phyloP scores from a whole-genome alignment of 2,888 invertebrate genomes.

The Rhagonycha fulva region DNA sequence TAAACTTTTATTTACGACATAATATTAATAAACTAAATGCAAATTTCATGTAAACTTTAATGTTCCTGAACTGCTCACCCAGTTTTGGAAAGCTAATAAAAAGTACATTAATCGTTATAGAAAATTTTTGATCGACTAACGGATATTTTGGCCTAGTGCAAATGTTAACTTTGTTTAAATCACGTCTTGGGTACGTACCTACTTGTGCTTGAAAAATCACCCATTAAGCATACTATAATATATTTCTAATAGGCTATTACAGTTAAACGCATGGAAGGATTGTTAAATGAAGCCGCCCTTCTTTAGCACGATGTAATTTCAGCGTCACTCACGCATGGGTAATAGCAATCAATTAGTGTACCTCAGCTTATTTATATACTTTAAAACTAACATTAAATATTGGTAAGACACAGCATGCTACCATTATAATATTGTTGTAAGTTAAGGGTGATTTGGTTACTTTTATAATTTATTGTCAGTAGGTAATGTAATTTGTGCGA shows the following conservation, averaged over 20 bases:
- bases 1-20: neutral
- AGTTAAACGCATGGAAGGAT: slow-evolving; percentile 37
- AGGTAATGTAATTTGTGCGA: slow-evolving; percentile 23
- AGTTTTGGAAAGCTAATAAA: neutral
- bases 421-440: slow-evolving; percentile 33
- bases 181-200: slow-evolving; percentile 4
- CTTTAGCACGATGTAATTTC: slow-evolving; percentile 35
- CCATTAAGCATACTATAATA: slow-evolving; percentile 31
- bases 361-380: slow-evolving; percentile 12
- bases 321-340: slow-evolving; percentile 34
- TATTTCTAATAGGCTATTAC: slow-evolving; percentile 37
- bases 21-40: neutral
- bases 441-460: slow-evolving; percentile 32
- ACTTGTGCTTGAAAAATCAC: slow-evolving; percentile 17
- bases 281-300: slow-evolving; percentile 34
- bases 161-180: slow-evolving; percentile 7
- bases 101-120: neutral
- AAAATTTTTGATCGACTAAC: neutral
- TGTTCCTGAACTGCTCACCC: neutral
- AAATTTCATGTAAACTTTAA: neutral
- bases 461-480: slow-evolving; percentile 30
- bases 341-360: slow-evolving; percentile 28
- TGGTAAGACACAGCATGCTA: slow-evolving; percentile 30
- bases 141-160: neutral
- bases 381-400: slow-evolving; percentile 25